Evolutionary conservation across 2,113 vertebrate genomes (phyloP).

Genomic region (Pongo abelii): DNA sequence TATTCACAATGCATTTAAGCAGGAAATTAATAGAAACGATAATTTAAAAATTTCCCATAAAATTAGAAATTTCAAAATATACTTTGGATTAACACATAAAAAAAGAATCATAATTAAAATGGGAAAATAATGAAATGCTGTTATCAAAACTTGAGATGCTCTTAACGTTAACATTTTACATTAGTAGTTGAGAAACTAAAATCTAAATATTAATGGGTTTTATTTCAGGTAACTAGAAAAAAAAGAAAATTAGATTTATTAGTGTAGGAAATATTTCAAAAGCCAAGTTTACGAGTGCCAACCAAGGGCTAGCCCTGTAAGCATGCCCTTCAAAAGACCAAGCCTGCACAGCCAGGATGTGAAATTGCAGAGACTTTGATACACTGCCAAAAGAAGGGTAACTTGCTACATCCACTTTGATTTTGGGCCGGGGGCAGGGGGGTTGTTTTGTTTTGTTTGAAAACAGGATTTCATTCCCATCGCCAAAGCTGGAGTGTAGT

Average conservation of each 20-base stretch:
- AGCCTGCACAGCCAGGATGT: not conserved
- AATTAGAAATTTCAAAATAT: not conserved
- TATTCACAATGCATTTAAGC: not conserved
- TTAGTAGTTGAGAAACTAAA: not conserved
- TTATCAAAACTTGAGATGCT: not conserved
- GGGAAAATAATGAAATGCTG: not conserved
- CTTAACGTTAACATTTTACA: not conserved
- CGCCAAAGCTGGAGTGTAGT: no score
- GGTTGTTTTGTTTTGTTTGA: no score
- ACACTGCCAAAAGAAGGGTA: not conserved
- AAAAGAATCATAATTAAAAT: not conserved
- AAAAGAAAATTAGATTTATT: not conserved
- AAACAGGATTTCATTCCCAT: no score
- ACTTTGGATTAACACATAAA: not conserved
- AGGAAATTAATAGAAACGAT: not conserved
- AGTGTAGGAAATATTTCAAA: not conserved
- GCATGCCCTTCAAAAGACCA: not conserved
- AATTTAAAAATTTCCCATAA: not conserved
- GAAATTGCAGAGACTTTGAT: not conserved
- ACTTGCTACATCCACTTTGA: not conserved
- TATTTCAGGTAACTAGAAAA: not conserved
- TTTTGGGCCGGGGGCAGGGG: no score
- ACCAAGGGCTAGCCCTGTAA: not conserved
- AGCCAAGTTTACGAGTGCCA: not conserved
- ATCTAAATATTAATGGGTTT: not conserved